A percentile compares a stretch with the other conserved stretches of the same genome.
phyloP scores from a whole-genome alignment of 1,140 invertebrate genomes.

The Idris sp. region DNA sequence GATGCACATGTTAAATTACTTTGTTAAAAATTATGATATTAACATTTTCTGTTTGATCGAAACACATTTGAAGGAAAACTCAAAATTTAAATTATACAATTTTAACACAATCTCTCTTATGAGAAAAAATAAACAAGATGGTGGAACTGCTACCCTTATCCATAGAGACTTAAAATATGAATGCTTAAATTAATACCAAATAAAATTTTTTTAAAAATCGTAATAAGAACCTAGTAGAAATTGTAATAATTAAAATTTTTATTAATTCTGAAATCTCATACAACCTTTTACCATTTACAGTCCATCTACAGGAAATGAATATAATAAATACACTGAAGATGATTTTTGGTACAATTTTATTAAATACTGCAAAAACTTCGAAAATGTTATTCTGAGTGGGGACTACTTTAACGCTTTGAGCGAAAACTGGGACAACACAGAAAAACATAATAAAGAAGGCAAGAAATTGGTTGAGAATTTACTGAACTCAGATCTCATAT shows the following conservation, averaged over 20 bases:
- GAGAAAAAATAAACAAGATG: not conserved
- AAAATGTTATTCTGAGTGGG: not conserved
- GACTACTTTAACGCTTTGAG: not conserved
- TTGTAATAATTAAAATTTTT: not conserved
- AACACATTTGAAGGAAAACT: not conserved
- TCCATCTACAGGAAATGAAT: not conserved
- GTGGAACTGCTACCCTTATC: not conserved
- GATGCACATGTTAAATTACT: too few species aligned
- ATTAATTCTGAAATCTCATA: too few species aligned
- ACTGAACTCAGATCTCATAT: not conserved
- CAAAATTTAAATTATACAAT: not conserved
- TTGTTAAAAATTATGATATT: not conserved
- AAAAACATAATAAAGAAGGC: conserved; percentile 2
- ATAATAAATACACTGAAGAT: not conserved
- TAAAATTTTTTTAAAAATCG: not conserved
- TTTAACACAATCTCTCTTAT: not conserved
- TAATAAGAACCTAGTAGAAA: not conserved
- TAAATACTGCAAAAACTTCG: not conserved
- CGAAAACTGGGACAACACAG: not conserved
- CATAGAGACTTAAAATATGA: not conserved
- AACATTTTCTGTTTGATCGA: conserved; percentile 1
- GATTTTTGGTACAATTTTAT: conserved; percentile 5
- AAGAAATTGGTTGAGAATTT: not conserved
- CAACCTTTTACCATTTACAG: too few species aligned
- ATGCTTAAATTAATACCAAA: not conserved